Conservation (phyloP, 2,888 invertebrate genomes). For the Drosophila kambysellisi region DNA sequence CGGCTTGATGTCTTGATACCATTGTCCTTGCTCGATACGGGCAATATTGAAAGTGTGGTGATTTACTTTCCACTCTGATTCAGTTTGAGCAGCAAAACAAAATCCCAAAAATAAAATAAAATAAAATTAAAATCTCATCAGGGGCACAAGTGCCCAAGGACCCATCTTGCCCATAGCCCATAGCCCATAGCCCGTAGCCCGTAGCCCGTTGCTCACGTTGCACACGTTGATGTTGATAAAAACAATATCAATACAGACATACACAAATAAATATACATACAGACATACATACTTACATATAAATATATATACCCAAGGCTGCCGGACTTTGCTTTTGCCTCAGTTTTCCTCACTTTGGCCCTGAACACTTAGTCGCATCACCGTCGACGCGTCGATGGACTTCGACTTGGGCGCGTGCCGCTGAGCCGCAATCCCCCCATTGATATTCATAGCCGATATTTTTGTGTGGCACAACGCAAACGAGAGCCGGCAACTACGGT, state of each 20-base stretch:
- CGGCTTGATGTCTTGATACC: slow-evolving; percentile 44
- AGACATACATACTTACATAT: slow-evolving; percentile 28
- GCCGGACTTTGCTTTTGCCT: slow-evolving; percentile 33
- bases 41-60: slow-evolving; percentile 68
- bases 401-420: slow-evolving; percentile 70
- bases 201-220: slow-evolving; percentile 25
- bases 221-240: slow-evolving; percentile 71
- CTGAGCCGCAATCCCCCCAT: slow-evolving; percentile 67
- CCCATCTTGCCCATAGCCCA: slow-evolving; percentile 18
- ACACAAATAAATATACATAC: background rate
- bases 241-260: slow-evolving; percentile 72
- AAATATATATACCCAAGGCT: slow-evolving; percentile 21
- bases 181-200: slow-evolving; percentile 9
- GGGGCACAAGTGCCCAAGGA: slow-evolving; percentile 70
- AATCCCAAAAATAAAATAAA: slow-evolving; percentile 61
- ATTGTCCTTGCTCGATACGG: slow-evolving; percentile 56
- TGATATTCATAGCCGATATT: slow-evolving; percentile 80
- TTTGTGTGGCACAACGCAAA: slow-evolving; percentile 33
- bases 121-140: slow-evolving; percentile 82
- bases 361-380: slow-evolving; percentile 63
- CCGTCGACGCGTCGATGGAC: slow-evolving; percentile 12
- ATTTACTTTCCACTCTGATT: slow-evolving; percentile 73
- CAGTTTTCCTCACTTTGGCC: slow-evolving; percentile 21
- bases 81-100: slow-evolving; percentile 43
- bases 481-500: slow-evolving; percentile 53